Evolutionary conservation across 92 coral and sea anemone genomes (phyloP), one percentile per base, ranked within the genome.

Genomic region (Zoanthus gigantus): DNA sequence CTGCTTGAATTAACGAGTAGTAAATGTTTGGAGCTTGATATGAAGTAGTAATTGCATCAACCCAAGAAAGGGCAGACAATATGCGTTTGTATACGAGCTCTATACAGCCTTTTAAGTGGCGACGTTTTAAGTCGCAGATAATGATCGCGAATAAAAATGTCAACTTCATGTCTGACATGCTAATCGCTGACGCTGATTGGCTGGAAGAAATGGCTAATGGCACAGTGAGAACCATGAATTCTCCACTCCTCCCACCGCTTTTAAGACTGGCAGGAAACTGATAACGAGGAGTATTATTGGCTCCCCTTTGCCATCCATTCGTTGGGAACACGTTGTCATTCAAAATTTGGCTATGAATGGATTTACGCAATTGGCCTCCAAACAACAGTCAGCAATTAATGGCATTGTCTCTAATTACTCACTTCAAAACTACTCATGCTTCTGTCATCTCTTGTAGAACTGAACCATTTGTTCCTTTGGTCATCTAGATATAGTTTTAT

Each of bases 131-230:
- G 98, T 87, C 98, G 78, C 89, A 88, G 98, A 97, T 97, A 95
- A 97, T 97, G 99, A 97, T 97, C 99, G 83, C 91, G 95, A 97
- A 95, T 97, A 96, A 97, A 97, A 94, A 94, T 92, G 99, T 95
- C 99, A 97, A 94, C 94, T 93, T 95, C 92, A 95, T 96, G 96
- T 86, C 95, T 92, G 98, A 93, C 97, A 95, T 87, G 95, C 89
- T 83, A 88, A 94, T 86, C 85, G 90, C 71, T 78, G 50, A 18
- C 91, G 84, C 88, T 94, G 96, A 97, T 95, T 97, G 98, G 99
- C 81, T 88, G 63, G 72, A 53, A 78, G 76, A 85, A 91, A 89
- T 72, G 83, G 94, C 96, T 95, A 97, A 95, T 97, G 99, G 99
- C 90, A 82, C 96, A 93, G 93, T 91, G 95, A 95, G 94, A 96